These are phyloP conservation scores for Anthrax anthrax DNA, from an alignment of 2,888 invertebrate species.

Conservation along the genomic window DNA sequence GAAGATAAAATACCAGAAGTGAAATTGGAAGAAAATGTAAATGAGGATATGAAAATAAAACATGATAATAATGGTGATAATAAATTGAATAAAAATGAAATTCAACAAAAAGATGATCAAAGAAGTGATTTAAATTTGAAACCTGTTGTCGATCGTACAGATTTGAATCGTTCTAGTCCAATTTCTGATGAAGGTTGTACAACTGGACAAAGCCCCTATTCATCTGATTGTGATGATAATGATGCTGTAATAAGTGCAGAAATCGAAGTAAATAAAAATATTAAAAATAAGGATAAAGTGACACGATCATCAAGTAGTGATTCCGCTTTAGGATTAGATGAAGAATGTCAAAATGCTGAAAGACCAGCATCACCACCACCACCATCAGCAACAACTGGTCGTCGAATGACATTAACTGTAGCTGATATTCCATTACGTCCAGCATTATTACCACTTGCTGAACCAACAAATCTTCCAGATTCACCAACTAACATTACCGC, in stretches of 20 bases:
- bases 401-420: constrained; percentile 32
- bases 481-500: too few relatives aligned
- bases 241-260: constrained; percentile 11
- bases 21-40: not conserved
- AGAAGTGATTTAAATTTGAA: not conserved
- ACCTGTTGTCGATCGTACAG: constrained; percentile 1
- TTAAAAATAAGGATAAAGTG: constrained; percentile 24
- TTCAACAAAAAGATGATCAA: not conserved
- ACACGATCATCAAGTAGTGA: constrained; percentile 32
- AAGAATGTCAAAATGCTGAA: constrained; percentile 15
- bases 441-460: constrained; percentile 30
- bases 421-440: constrained; percentile 31
- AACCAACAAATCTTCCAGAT: constrained; percentile 29
- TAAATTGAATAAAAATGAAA: not conserved
- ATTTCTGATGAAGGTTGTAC: constrained; percentile 31
- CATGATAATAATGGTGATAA: not conserved
- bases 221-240: constrained; percentile 20
- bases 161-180: constrained; percentile 19
- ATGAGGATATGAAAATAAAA: not conserved
- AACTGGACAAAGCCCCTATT: constrained; percentile 27
- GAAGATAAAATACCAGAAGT: constrained; percentile 6
- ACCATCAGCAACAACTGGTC: constrained; percentile 11
- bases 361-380: constrained; percentile 7
- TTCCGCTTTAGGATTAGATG: constrained; percentile 31
- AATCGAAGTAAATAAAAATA: constrained; percentile 4